These are phyloP conservation scores for Omphaloscelis lunosa DNA, from an alignment of 2,888 invertebrate species.

Conservation along the genomic window DNA sequence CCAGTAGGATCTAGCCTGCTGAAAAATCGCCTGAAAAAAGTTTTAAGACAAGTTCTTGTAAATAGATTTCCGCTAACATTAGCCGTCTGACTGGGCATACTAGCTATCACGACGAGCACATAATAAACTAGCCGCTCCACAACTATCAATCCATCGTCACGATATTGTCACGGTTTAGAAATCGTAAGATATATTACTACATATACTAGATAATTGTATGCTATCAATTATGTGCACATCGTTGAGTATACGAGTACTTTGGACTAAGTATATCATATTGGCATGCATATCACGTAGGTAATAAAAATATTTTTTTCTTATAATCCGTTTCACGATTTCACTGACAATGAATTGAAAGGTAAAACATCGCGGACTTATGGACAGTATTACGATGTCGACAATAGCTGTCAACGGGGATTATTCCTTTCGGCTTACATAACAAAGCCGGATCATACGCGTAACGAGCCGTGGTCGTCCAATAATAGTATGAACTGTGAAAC, in stretches of 20 bases:
- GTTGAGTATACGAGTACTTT: conserved; percentile 3
- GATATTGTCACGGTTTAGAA: conserved; percentile 56
- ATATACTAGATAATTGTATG: conserved; percentile 34
- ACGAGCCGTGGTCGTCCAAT: conserved; percentile 69
- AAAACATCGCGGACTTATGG: conserved; percentile 26
- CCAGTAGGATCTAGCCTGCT: background rate
- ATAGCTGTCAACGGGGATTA: conserved; percentile 69
- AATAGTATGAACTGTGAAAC: conserved; percentile 68
- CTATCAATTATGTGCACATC: conserved; percentile 26
- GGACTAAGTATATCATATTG: background rate
- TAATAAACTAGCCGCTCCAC: conserved; percentile 47
- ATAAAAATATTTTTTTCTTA: conserved; percentile 7
- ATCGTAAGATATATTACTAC: conserved; percentile 46
- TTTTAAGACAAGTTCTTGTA: background rate
- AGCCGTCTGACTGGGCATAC: background rate
- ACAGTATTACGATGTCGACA: conserved; percentile 60
- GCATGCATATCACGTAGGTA: background rate
- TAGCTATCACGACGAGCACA: conserved; percentile 9
- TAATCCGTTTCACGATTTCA: conserved; percentile 15
- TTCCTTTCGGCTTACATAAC: conserved; percentile 72
- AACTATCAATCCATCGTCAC: conserved; percentile 53
- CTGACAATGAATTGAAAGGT: conserved; percentile 34
- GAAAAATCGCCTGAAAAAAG: background rate
- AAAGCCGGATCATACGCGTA: conserved; percentile 64
- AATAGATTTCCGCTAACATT: background rate